Percentiles rank a stretch among this genome's conserved stretches.
These are phyloP conservation scores for Tenrec ecaudatus DNA, from an alignment of 2,113 vertebrate species.

Conservation along the genomic window DNA sequence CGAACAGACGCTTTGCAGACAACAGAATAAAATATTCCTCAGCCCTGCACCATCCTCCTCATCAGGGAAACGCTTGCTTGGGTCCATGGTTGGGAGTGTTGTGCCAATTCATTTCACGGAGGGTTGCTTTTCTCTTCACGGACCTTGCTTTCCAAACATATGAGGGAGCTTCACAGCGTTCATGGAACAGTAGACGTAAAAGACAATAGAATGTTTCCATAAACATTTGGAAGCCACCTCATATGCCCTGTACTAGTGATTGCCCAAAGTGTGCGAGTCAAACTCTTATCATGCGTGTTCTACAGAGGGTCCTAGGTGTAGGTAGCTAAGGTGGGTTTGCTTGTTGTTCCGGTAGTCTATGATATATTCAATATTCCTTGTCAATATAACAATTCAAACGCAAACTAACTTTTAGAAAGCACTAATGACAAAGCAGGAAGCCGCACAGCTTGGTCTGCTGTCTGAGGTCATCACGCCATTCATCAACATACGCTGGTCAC, in stretches of 20 bases:
- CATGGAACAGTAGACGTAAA: too few relatives aligned
- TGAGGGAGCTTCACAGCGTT: too few relatives aligned
- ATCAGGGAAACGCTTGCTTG: background rate
- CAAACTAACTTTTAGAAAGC: conserved; percentile 17
- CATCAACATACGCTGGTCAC: conserved; percentile 4
- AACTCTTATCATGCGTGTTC: background rate
- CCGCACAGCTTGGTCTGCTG: conserved; percentile 26
- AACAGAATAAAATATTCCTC: background rate
- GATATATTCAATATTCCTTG: background rate
- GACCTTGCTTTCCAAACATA: background rate
- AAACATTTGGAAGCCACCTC: too few relatives aligned
- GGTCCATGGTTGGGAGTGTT: background rate
- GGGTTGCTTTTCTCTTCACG: background rate
- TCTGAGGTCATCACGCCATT: conserved; percentile 38
- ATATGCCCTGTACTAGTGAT: background rate
- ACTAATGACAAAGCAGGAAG: conserved; percentile 39
- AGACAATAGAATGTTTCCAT: too few relatives aligned
- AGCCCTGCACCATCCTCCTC: background rate
- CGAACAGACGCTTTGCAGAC: background rate
- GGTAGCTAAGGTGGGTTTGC: background rate
- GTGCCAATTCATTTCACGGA: background rate
- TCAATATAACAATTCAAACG: background rate
- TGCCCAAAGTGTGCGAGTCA: background rate
- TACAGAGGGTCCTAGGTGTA: background rate
- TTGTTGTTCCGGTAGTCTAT: background rate